Evolutionary conservation across 1,140 invertebrate genomes (phyloP), one percentile per base, ranked within the genome.

Genomic region (Trypoxylus dichotomus): DNA sequence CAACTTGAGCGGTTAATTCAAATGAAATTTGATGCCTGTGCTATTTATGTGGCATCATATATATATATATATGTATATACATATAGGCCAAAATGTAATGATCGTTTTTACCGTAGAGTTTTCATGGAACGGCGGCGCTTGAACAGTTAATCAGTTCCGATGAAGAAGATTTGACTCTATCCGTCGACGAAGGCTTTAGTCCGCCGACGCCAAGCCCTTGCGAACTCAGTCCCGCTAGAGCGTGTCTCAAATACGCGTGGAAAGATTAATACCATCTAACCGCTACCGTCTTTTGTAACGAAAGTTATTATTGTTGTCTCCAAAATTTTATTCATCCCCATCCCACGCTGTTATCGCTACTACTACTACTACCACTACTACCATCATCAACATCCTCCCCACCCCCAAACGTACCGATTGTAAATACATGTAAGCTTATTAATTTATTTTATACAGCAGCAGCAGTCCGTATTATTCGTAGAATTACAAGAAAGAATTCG

Each of bases 61-160:
- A n/a, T n/a, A n/a, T 74, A 7, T 37, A 37, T 37, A 37, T 8
- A 1, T 37, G 32, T 8, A 2, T 32, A 32, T 32, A 32, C 7
- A 32, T 32, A 32, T 71, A 32, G 3, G 3, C 71, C 75, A 42
- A 78, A 37, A 37, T 37, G 3, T 2, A 37, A 37, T 1, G 3
- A 37, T 37, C 32, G 32, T 37, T 37, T 37, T 8, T 79, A 79
- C 79, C 79, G 41, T 79, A 86, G 84, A 85, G 85, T 81, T 86
- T 86, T 81, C 85, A 86, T 79, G 85, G 85, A 37, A 86, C 85
- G 72, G 85, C 85, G 78, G 85, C 85, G 24, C 76, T 86, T 73
- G 85, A 85, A 78, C 85, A 86, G 73, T 78, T 85, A 19, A 83
- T 85, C 71, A 85, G 84, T 82, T 85, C 84, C 13, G 84, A 85